Base-by-base conservation (phyloP, 2,797 vertebrate genomes). In the Acrossocheilus fasciatus region DNA sequence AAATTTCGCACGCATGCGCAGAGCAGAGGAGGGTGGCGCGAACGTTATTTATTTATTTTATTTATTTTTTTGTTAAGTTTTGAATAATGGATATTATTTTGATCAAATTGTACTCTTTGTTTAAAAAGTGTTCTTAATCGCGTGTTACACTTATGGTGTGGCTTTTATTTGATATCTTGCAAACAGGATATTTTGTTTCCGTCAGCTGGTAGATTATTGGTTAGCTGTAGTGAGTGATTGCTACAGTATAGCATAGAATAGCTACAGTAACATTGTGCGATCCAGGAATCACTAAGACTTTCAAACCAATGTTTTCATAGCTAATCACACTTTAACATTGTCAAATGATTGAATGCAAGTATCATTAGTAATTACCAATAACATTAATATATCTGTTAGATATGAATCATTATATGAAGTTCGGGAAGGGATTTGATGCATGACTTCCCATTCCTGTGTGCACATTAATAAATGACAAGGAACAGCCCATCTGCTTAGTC, bases 401-500 rank as follows among this genome's bases (percentile, higher is more conserved):
- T 62, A 74, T 62, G 18, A 83, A 17, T 82, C 3, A 43, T 45
- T 3, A 70, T 26, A 62, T 83, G n/a, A 73, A 26, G 8, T 23
- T 54, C 17, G 3, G 50, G 39, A 74, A 23, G 54, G 10, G 14
- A 20, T 75, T 64, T 64, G 20, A 75, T 47, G 7, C 43, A 36
- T 62, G 54, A 75, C 23, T 83, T 83, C 26, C 4, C 20, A 66
- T 83, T 62, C 6, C 39, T 83, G n/a, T 62, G 45, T 34, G 6
- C 54, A 34, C 39, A 83, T 59, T 72, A 62, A 83, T 83, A 59
- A 74, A 57, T 62, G 6, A 41, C 52, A 57, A 74, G 81, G 12
- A 66, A 6, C 41, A 36, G 20, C 57, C 9, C 54, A 1, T 36
- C 54, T 74, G n/a, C 36, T 10, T 6, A 47, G 52, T 59, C 41